Evolutionary conservation across 1,140 invertebrate species (phyloP), one percentile per base, ranked within the genome.

Genomic region (Papilio machaon): DNA sequence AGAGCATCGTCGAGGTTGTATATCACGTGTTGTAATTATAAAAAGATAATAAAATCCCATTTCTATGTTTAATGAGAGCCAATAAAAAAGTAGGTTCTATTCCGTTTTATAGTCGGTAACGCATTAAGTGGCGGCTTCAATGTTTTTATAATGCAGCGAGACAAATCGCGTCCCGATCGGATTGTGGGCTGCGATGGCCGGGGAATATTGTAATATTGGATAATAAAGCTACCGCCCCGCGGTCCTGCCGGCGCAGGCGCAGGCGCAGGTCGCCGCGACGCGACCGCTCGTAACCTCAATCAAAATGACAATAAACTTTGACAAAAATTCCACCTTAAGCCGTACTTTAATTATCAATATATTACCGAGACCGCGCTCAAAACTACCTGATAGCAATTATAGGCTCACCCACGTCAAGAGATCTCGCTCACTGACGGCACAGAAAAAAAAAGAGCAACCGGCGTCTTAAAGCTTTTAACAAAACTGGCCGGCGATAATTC

Each of bases 321-420:
- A 92, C 92, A 94, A 92, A 91, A 92, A 92, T 92, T 92, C 92
- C 91, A 91, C 89, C 87, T 91, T 94, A 92, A 92, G 90, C 91
- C 88, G 89, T 89, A 88, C 88, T 92, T 93, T 93, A 93, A 93
- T 93, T 92, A 92, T 93, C 90, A 90, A 93, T 93, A 93, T 93
- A 92, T 93, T 93, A 93, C 89, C 88, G 82, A 86, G 87, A 88
- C 82, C 87, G 83, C 89, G 83, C 80, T 81, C 85, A 49, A 89
- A 91, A 92, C 92, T 93, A 93, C 92, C 92, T 93, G 92, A 90
- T 89, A 88, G 89, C 90, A 91, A 93, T 93, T 93, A 93, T 92
- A 92, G 89, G 91, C 91, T 93, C 92, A 92, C 92, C 92, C 92
- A 92, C 92, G 89, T 94, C 91, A 94, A 89, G 87, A 87, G 82